Evolutionary conservation across 2,113 vertebrate genomes (phyloP).

Genomic region (Acinonyx jubatus): DNA sequence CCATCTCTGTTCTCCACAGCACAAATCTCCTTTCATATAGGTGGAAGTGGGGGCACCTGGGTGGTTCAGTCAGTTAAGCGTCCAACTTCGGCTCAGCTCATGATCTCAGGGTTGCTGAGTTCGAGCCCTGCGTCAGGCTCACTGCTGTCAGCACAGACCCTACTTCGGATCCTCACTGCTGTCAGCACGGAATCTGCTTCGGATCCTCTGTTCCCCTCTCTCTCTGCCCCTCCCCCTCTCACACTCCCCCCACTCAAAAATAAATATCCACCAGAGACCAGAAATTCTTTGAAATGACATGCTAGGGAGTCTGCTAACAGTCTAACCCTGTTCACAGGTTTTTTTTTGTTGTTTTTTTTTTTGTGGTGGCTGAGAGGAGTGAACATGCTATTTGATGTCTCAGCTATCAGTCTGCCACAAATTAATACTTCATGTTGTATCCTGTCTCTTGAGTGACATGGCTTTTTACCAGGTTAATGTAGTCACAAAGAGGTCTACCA

Average conservation of each 20-base stretch:
- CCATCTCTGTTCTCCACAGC: not conserved
- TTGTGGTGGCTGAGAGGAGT: not conserved
- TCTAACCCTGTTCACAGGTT: not conserved
- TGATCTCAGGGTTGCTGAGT: too few relatives aligned
- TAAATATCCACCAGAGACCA: slow-evolving; percentile 17
- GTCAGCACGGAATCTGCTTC: too few relatives aligned
- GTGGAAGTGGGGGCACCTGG: not conserved
- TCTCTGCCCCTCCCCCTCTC: too few relatives aligned
- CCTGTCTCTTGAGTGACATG: not conserved
- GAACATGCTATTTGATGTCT: not conserved
- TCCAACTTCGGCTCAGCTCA: too few relatives aligned
- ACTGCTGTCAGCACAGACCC: too few relatives aligned
- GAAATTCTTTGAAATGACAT: slow-evolving; percentile 51
- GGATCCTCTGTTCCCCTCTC: too few relatives aligned
- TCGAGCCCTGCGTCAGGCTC: too few relatives aligned
- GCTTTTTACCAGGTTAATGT: not conserved
- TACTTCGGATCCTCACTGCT: too few relatives aligned
- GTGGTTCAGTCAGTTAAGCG: too few relatives aligned
- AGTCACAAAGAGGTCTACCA: not conserved
- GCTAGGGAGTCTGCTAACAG: not conserved
- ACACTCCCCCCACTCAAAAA: too few relatives aligned
- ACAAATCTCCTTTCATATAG: slow-evolving; percentile 23
- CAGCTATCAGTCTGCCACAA: not conserved
- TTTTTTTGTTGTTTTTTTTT: not conserved
- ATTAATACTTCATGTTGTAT: not conserved